Base-by-base conservation (phyloP, 2,113 vertebrate species). In the Copsychus sechellarum region DNA sequence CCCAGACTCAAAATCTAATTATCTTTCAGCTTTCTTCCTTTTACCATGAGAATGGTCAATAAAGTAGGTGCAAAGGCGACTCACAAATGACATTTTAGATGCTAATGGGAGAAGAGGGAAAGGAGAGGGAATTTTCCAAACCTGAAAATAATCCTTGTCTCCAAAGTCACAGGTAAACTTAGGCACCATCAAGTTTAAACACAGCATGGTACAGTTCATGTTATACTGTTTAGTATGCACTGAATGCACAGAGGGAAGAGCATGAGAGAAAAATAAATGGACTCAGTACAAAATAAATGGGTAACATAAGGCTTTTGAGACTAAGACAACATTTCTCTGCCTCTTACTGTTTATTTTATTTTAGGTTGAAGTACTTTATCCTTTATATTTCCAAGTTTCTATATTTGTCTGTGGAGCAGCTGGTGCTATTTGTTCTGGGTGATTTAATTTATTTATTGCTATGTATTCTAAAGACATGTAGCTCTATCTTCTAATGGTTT, bases 361-460 rank as follows among this genome's bases (percentile, higher is more conserved):
- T 87, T 91, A 91, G 53, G 36, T 76, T 87, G 67, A 90, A 74
- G 45, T 71, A 81, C 53, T 88, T 95, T 93, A 85, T 87, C 64
- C 77, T 93, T 95, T 93, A 79, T 88, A 88, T 92, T 90, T 93
- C 45, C 67, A 91, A 73, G 74, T 88, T 91, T 77, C 84, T 96
- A 64, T 92, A 90, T 97, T 95, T 92, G 67, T 69, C 69, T 69
- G 9, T 82, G 80, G 60, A 61, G 56, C 93, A 97, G 85, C 88
- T 96, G 92, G 76, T 70, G 48, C 62, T 87, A 48, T 97, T 89
- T 96, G 81, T 97, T 94, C 90, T 78, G 91, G 53, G 58, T 94
- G 88, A 94, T 96, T 97, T 95, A 91, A 95, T 95, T 97, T 94
- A 95, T 97, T 96, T 96, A 95, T 97, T 88, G 92, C 57, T 25